Evolutionary conservation across 2,797 vertebrate genomes (phyloP), one percentile per base, ranked within the genome.

Genomic region (Dendrocincla tyrannina): DNA sequence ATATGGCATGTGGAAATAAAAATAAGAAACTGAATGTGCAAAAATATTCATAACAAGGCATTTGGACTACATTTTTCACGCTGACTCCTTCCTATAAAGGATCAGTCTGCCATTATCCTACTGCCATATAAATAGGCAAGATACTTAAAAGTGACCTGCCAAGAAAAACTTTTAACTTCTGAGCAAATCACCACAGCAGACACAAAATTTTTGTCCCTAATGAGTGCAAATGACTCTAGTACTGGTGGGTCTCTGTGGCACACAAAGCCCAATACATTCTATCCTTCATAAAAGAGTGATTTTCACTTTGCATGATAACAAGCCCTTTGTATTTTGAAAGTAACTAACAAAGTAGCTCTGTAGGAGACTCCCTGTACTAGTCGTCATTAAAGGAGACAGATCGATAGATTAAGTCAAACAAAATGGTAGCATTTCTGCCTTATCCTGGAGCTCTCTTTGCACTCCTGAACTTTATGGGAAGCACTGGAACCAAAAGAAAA

Each of bases 141-240:
- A 53, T 24, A 81, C 67, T 72, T 78, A 89, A 92, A 91, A 85
- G 73, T 59, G 58, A 91, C 76, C 76, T 56, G 66, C 53, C 66
- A 89, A 70, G 73, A 63, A 75, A 75, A 96, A 89, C 58, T 85
- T 93, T 67, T 63, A 81, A 77, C 69, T 86, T 70, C 33, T 15
- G 73, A 91, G 63, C 33, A 27, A 59, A 88, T 88, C 62, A 63
- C 49, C 77, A n/a, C 58, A 79, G 80, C 52, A 76, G 33, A 47
- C 35, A 55, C 22, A 17, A 86, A 55, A 70, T 27, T 46, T 44
- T 84, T 94, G 35, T 69, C 62, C 79, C 69, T 59, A 74, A 73
- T 69, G 74, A 85, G 63, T 14, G 67, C 67, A 96, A 81, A 91
- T 89, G 90, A 70, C 55, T 52, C n/a, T 4, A 35, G 59, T 50